A percentile compares a stretch with the other conserved stretches of the same genome.
Evolutionary conservation across 2,113 vertebrate species (phyloP).

Genomic region (Hymenochirus boettgeri): DNA sequence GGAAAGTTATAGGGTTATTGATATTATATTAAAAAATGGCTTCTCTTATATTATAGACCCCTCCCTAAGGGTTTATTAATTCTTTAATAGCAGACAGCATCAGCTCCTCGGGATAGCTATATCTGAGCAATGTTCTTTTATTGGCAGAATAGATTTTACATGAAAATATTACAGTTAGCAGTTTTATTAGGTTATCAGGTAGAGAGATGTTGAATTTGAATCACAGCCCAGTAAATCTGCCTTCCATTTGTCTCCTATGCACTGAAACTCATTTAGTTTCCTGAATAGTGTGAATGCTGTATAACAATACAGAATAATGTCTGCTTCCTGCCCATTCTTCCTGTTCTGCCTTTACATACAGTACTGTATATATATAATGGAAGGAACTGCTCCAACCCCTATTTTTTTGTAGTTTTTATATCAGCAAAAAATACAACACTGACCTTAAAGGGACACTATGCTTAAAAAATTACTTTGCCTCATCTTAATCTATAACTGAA

Average conservation of each 20-base stretch:
- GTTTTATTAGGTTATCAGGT: not conserved
- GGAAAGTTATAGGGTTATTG: not conserved
- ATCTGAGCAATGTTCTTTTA: conserved; percentile 19
- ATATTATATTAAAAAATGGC: not conserved
- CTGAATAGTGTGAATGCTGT: not conserved
- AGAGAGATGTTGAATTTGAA: not conserved
- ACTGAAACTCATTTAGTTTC: not conserved
- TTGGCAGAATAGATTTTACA: not conserved
- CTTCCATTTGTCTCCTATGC: not conserved
- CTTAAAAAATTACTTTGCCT: too few relatives aligned
- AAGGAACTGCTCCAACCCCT: too few relatives aligned
- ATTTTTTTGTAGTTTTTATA: too few relatives aligned
- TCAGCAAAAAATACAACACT: too few relatives aligned
- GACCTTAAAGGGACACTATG: too few relatives aligned
- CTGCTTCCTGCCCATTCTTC: not conserved
- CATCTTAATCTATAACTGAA: too few relatives aligned
- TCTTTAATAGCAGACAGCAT: not conserved
- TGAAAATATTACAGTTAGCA: not conserved
- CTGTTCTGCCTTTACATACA: not conserved
- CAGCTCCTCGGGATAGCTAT: conserved; percentile 37
- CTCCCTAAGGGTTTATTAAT: not conserved
- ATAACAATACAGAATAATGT: not conserved
- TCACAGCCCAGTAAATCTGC: not conserved
- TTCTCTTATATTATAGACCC: not conserved
- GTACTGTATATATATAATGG: too few relatives aligned